phyloP scores from a whole-genome alignment of 2,113 vertebrate genomes.

The Hystrix brachyura region DNA sequence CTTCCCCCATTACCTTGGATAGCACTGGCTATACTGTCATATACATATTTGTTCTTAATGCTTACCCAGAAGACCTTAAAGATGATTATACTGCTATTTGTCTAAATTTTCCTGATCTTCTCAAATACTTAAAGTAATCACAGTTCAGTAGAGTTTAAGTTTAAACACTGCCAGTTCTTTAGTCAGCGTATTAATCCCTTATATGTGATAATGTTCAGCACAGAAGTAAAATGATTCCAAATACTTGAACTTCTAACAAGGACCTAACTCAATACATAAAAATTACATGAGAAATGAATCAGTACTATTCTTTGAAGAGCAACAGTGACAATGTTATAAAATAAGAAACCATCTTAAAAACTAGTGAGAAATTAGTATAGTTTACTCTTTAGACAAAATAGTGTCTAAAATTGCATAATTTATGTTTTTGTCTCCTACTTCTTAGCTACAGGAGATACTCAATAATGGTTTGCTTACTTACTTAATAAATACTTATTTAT shows the following conservation, averaged over 20 bases:
- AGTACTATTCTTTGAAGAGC: constrained; percentile 40
- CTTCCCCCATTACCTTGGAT: neutral
- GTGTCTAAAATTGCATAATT: neutral
- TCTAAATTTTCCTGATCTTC: constrained; percentile 45
- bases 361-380: constrained; percentile 27
- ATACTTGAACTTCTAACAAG: constrained; percentile 37
- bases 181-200: neutral
- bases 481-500: constrained; percentile 32
- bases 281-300: neutral
- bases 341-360: constrained; percentile 44
- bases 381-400: constrained; percentile 1
- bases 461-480: constrained; percentile 15
- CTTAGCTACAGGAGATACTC: neutral
- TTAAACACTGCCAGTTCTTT: constrained; percentile 20
- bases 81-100: neutral
- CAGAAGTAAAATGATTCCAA: constrained; percentile 46
- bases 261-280: constrained; percentile 7
- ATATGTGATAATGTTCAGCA: neutral
- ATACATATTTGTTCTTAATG: neutral
- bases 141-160: neutral
- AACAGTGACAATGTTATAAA: constrained; percentile 23
- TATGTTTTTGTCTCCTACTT: constrained; percentile 22
- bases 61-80: neutral
- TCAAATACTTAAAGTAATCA: constrained; percentile 54
- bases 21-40: neutral